phyloP scores from a whole-genome alignment of 92 coral and sea anemone genomes.

The Porites divaricata region DNA sequence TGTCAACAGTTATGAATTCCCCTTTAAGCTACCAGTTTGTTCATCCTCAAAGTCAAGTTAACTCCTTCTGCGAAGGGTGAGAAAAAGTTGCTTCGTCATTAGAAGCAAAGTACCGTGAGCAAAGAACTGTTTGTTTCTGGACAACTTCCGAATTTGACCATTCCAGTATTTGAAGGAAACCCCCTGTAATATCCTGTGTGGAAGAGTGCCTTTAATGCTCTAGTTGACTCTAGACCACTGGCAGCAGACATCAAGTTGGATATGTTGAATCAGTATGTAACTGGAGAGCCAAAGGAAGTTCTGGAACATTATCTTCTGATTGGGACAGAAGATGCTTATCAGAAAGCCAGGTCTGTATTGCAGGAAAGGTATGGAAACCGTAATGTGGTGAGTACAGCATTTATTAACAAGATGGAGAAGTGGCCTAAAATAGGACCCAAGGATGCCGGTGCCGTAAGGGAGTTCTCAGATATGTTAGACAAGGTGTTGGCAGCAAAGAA shows the following conservation, averaged over 20 bases:
- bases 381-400: constrained; percentile 50
- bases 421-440: constrained; percentile 9
- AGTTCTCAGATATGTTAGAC: background rate
- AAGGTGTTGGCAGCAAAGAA: constrained; percentile 5
- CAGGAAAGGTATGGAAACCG: constrained; percentile 49
- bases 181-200: too few species aligned
- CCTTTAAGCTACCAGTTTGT: background rate
- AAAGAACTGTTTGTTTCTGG: too few species aligned
- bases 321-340: background rate
- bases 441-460: background rate
- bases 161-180: too few species aligned
- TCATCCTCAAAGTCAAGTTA: background rate
- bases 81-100: constrained; percentile 19
- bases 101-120: background rate
- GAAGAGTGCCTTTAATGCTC: too few species aligned
- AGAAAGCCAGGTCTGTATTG: constrained; percentile 36
- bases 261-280: constrained; percentile 54
- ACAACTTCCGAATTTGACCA: too few species aligned
- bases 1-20: constrained; percentile 3
- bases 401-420: constrained; percentile 32
- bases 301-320: too few species aligned
- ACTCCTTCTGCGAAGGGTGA: background rate
- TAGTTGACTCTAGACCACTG: too few species aligned
- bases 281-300: constrained; percentile 35
- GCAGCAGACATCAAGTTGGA: background rate